These are phyloP conservation scores for Linurgus olivaceus DNA, from an alignment of 2,797 vertebrate genomes.

Conservation along the genomic window DNA sequence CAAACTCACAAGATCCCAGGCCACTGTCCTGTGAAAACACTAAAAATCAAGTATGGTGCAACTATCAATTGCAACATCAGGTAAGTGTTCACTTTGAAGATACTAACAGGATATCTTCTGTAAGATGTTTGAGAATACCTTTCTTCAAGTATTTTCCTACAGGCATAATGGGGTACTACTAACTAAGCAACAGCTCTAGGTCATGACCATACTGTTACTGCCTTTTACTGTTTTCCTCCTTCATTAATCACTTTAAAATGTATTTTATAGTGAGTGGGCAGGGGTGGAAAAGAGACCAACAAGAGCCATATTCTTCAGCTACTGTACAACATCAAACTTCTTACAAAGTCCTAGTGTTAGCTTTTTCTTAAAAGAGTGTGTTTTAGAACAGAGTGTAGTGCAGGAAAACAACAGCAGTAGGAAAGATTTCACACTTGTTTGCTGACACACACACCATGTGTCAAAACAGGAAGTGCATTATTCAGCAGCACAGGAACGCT, in stretches of 20 bases:
- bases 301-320: neutral
- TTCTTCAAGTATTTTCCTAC: neutral
- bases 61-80: neutral
- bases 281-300: neutral
- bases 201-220: neutral
- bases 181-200: neutral
- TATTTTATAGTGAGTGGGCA: neutral
- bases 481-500: neutral
- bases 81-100: neutral
- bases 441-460: neutral
- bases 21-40: neutral
- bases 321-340: neutral
- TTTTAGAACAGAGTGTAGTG: neutral
- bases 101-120: neutral
- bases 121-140: neutral
- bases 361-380: neutral
- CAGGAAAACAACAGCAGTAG: neutral
- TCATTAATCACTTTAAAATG: neutral
- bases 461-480: constrained; percentile 21
- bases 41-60: neutral
- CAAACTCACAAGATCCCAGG: neutral
- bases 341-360: neutral
- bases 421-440: neutral
- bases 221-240: neutral
- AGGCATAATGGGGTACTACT: neutral